Evolutionary conservation across 1,140 invertebrate species (phyloP).

Genomic region (Drosophila tsacasi): DNA sequence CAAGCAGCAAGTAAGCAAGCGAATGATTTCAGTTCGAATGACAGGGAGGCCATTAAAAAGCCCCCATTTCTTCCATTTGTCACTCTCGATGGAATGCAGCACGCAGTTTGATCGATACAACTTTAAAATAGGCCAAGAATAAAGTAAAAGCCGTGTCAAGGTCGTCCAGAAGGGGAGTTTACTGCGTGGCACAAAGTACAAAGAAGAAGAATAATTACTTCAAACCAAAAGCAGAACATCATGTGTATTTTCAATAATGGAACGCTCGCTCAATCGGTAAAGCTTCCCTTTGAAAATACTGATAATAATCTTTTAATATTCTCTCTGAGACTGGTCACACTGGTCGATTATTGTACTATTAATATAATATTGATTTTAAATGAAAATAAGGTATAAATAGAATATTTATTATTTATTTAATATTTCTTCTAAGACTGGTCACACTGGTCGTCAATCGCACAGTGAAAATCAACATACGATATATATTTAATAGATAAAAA

Average conservation of each 20-base stretch:
- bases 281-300: not conserved
- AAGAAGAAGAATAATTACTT: not conserved
- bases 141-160: slow-evolving; percentile 22
- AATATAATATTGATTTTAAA: no score
- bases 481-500: no score
- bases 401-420: no score
- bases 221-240: not conserved
- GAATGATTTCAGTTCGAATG: not conserved
- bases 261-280: no score
- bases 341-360: not conserved
- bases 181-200: slow-evolving; percentile 2
- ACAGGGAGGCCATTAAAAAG: slow-evolving; percentile 17
- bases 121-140: slow-evolving; percentile 60
- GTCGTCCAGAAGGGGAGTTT: slow-evolving; percentile 23
- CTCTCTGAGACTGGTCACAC: not conserved
- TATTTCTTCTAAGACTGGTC: no score
- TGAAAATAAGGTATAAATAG: no score
- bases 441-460: no score
- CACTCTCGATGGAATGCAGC: slow-evolving; percentile 43
- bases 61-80: slow-evolving; percentile 30
- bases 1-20: not conserved
- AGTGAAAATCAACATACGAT: no score
- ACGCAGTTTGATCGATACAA: slow-evolving; percentile 59
- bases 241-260: no score
- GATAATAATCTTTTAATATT: not conserved